Conservation (phyloP, 2,888 invertebrate species). For the Galeruca laticollis region DNA sequence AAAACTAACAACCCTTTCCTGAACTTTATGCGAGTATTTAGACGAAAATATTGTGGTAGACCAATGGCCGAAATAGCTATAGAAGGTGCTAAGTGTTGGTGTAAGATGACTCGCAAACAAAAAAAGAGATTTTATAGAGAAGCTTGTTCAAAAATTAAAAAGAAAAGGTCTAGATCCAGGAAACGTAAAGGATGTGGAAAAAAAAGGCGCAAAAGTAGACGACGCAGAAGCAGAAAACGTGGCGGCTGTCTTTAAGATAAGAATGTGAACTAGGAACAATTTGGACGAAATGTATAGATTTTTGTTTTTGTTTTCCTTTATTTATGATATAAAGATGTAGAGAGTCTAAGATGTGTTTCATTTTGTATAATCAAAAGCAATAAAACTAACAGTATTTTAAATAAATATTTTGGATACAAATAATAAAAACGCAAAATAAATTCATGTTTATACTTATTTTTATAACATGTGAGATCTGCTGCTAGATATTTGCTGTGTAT, state of each 20-base stretch:
- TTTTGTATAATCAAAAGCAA: no score
- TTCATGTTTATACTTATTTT: no score
- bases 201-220: neutral
- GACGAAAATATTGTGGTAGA: slow-evolving; percentile 56
- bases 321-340: neutral
- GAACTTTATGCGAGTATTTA: slow-evolving; percentile 57
- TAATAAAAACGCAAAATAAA: no score
- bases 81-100: slow-evolving; percentile 59
- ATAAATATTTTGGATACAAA: no score
- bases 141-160: slow-evolving; percentile 22
- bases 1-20: slow-evolving; percentile 57
- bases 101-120: slow-evolving; percentile 47
- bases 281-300: neutral
- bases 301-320: neutral
- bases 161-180: neutral
- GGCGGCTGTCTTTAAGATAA: slow-evolving; percentile 7
- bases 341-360: neutral
- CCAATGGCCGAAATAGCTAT: slow-evolving; percentile 56
- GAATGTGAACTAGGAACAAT: neutral
- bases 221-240: neutral
- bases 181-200: neutral
- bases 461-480: no score
- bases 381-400: no score
- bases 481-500: no score
- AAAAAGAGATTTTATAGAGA: slow-evolving; percentile 34